A percentile compares a stretch with the other conserved stretches of the same genome.
These are phyloP conservation scores for Drosophila micromelanica DNA, from an alignment of 1,140 invertebrate species.

Conservation along the genomic window DNA sequence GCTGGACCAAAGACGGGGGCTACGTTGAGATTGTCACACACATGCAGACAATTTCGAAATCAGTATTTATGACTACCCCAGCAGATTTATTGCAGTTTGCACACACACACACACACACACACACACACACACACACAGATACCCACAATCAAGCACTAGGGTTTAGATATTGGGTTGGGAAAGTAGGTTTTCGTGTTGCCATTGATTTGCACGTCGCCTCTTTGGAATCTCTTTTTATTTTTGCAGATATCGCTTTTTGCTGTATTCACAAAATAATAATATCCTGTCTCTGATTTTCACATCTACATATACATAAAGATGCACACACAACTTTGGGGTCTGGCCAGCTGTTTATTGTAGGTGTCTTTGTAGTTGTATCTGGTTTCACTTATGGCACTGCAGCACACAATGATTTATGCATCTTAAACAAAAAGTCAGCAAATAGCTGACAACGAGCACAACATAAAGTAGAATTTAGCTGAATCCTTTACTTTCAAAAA, in stretches of 20 bases:
- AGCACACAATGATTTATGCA: conserved; percentile 75
- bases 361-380: conserved; percentile 48
- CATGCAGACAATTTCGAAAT: conserved; percentile 74
- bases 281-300: conserved; percentile 67
- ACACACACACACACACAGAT: too few relatives aligned
- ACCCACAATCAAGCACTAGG: too few relatives aligned
- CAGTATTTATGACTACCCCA: conserved; percentile 80
- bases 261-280: conserved; percentile 79
- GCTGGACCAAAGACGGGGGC: conserved; percentile 10
- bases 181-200: conserved; percentile 44
- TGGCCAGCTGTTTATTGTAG: conserved; percentile 47
- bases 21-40: conserved; percentile 27
- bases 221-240: conserved; percentile 36
- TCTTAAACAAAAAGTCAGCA: conserved; percentile 77
- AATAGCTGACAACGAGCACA: conserved; percentile 44
- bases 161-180: too few relatives aligned
- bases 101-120: conserved; percentile 17
- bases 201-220: conserved; percentile 69
- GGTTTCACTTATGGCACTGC: conserved; percentile 75
- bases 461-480: conserved; percentile 17
- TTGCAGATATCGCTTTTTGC: conserved; percentile 57
- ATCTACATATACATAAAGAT: conserved; percentile 26
- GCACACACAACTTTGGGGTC: not conserved
- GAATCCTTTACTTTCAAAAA: conserved; percentile 4
- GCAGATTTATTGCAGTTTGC: conserved; percentile 76